phyloP scores from a whole-genome alignment of 2,113 vertebrate species.

The Cephalopholis sonnerati region DNA sequence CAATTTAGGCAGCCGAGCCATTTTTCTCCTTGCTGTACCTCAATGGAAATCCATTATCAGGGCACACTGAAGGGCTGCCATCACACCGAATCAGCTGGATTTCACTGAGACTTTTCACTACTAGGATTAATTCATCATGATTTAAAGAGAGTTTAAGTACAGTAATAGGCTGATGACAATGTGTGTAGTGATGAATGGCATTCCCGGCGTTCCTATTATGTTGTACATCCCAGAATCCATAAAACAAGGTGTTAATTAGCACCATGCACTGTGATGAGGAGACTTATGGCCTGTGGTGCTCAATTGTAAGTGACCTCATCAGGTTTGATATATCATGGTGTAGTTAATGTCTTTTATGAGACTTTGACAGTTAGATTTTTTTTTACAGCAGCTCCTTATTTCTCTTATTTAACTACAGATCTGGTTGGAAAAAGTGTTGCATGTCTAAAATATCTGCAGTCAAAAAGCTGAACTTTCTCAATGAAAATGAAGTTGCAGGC shows the following conservation, averaged over 20 bases:
- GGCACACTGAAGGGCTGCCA: conserved; percentile 37
- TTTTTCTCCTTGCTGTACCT: conserved; percentile 46
- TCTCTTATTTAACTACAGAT: neutral
- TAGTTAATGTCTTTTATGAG: neutral
- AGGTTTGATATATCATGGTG: too few species aligned
- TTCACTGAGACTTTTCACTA: conserved; percentile 58
- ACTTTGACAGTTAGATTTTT: neutral
- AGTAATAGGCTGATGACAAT: conserved; percentile 9
- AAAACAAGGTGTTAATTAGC: conserved; percentile 17
- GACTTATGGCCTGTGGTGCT: conserved; percentile 1
- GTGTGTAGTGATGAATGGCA: conserved; percentile 2
- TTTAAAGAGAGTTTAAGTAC: conserved; percentile 35
- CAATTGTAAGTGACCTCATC: conserved; percentile 7
- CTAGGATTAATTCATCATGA: conserved; percentile 32
- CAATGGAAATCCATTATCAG: conserved; percentile 50
- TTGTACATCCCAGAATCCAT: conserved; percentile 7
- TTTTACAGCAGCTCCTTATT: neutral
- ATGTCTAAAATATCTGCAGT: neutral
- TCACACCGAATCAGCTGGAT: conserved; percentile 54
- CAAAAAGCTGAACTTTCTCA: conserved; percentile 25
- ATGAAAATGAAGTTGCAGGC: conserved; percentile 22
- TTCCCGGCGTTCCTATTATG: conserved; percentile 4
- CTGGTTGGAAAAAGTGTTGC: neutral
- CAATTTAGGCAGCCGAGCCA: conserved; percentile 43
- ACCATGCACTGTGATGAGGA: neutral